Evolutionary conservation across 2,888 invertebrate species (phyloP), one percentile per base, ranked within the genome.

Genomic region (Gymnocheta viridis): DNA sequence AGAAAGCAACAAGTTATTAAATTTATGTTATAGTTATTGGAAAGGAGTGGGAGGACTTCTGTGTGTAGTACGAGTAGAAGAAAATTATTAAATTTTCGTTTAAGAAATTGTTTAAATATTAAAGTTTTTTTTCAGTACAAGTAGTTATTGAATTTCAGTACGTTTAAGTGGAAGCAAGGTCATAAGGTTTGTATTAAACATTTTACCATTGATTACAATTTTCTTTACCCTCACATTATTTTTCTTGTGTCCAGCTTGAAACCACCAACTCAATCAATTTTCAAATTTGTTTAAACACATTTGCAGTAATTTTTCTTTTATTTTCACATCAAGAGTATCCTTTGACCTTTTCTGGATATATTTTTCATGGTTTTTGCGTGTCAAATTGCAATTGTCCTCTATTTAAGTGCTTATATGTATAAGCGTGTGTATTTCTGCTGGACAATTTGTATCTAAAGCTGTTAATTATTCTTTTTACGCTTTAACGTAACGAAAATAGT

Each of bases 301-400:
- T 85, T 82, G 58, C 54, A 62, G 54, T 82, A 38, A 58, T 69
- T 70, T 72, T 44, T 51, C 38, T 24, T 2, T 47, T 64, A 27
- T 19, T 44, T 2, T 19, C 12, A 3, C 10, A 51, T 29, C 17
- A 12, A 22, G 9, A 24, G 14, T 41, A 24, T 27, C 12, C n/a
- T 44, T 19, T 79, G 41, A 47, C 44, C 51, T 69, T 74, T 84
- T 74, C 17, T 60, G n/a, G 38, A 70, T 58, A 60, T 74, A 44
- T 80, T 73, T 81, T 60, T 60, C 80, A 80, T 74, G 81, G 74
- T 69, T 86, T 86, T 82, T 83, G 87, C 86, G 86, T 87, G 86
- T 87, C 87, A 87, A 87, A 87, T 87, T 86, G 81, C 82, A 87
- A 87, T 86, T 87, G 87, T 87, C 86, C 82, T 86, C 85, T 82